A percentile compares a stretch with the other conserved stretches of the same genome.
Evolutionary conservation across 2,797 vertebrate species (phyloP).

Genomic region (Diplodus sargus): DNA sequence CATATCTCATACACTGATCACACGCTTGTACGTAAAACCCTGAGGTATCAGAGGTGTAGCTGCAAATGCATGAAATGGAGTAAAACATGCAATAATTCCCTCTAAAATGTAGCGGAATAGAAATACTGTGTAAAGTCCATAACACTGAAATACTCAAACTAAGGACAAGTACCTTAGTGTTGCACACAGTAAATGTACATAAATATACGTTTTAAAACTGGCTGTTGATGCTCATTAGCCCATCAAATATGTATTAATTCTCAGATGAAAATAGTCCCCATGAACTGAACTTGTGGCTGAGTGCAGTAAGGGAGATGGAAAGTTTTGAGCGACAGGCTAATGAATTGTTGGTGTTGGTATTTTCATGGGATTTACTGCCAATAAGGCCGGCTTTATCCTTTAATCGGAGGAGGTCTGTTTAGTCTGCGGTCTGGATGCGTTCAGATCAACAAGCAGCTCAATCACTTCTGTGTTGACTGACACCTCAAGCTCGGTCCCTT

Average conservation of each 20-base stretch:
- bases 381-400: constrained; percentile 19
- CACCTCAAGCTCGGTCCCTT: neutral
- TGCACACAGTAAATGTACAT: neutral
- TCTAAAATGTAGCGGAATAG: neutral
- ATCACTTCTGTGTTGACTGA: neutral
- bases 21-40: neutral
- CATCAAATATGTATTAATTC: neutral
- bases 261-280: constrained; percentile 3
- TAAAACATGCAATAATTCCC: constrained; percentile 1
- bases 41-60: neutral
- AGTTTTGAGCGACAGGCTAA: constrained; percentile 1
- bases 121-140: too few relatives aligned
- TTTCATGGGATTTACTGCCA: constrained; percentile 20
- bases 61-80: neutral
- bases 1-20: neutral
- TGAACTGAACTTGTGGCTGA: neutral
- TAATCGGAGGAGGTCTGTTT: constrained; percentile 27
- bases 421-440: constrained; percentile 5
- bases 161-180: neutral
- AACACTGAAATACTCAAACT: too few relatives aligned
- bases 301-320: neutral
- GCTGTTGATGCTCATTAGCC: accelerated
- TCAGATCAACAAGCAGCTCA: constrained; percentile 10
- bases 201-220: neutral
- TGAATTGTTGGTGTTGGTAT: constrained; percentile 12